phyloP scores from a whole-genome alignment of 2,797 vertebrate species.

The Peromyscus melanophrys region DNA sequence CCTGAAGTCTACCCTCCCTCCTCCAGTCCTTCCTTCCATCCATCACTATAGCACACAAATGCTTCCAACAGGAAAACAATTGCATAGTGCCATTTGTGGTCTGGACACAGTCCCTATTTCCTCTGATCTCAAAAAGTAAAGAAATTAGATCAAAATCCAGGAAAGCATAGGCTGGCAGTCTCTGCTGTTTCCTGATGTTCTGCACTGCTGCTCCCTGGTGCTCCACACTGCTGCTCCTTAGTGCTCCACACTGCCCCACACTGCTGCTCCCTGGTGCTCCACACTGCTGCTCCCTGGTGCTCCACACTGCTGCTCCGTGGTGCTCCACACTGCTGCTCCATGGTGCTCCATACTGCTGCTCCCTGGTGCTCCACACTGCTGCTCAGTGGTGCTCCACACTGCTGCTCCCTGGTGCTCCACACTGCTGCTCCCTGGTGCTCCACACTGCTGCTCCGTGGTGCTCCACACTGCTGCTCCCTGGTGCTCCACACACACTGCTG shows the following conservation, averaged over 20 bases:
- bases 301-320: neutral
- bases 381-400: neutral
- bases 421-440: neutral
- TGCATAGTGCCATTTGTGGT: fast-evolving
- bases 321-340: neutral
- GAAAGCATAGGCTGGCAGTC: neutral
- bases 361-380: neutral
- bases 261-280: neutral
- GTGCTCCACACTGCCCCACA: neutral
- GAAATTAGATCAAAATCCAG: neutral
- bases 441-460: neutral
- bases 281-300: neutral
- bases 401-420: neutral
- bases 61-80: neutral
- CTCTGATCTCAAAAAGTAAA: neutral
- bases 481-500: neutral
- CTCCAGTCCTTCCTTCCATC: no score
- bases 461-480: neutral
- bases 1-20: neutral
- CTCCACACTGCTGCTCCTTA: neutral
- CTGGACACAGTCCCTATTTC: neutral
- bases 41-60: fast-evolving
- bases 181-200: neutral
- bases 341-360: neutral
- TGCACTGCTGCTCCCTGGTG: no score